Base-by-base conservation (phyloP, 2,888 invertebrate genomes). In the Acronicta leporina region DNA sequence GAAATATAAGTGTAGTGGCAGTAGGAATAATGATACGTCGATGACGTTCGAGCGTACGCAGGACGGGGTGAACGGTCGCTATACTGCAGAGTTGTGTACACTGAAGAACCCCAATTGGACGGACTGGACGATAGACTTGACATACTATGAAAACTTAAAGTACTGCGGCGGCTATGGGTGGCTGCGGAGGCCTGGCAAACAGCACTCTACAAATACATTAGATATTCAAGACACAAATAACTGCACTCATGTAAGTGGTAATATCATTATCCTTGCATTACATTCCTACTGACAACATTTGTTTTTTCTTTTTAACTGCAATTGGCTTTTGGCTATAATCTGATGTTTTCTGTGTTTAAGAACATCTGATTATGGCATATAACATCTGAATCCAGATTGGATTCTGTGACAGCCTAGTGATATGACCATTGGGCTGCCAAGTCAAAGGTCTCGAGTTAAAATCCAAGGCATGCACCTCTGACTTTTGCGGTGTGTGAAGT, bases 161-260 rank as follows among this genome's bases (percentile, higher is more conserved):
- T 16, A 53, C 47, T 67, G 72, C 46, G 52, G 47, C 35, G 25
- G 50, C 6, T n/a, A 30, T 5, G 14, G 8, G 3, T 11, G 27
- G 15, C 2, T 15, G 5, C 16, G 27, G 11, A 52, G 16, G 6
- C 65, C 56, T 0, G 63, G 44, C 14, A 14, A 9, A 4, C 47
- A 56, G 4, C 68, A 65, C 49, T 73, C 72, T 5, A 30, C 41
- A 16, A 63, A 55, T 15, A 49, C 71, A 65, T 44, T 84, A 68
- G 6, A 53, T 13, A 13, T 73, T 65, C 15, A 54, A 13, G 41
- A 60, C 10, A n/a, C 75, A 8, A 51, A 68, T 4, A 84, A 83
- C 67, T 89, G 89, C 68, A 75, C 77, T 42, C 63, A 84, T 74
- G 89, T 89, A 71, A 84, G 89, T 86, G n/a, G n/a, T n/a, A n/a